Evolutionary conservation across 2,888 invertebrate genomes (phyloP), one percentile per base, ranked within the genome.

Genomic region (Prosopocoilus inquinatus): DNA sequence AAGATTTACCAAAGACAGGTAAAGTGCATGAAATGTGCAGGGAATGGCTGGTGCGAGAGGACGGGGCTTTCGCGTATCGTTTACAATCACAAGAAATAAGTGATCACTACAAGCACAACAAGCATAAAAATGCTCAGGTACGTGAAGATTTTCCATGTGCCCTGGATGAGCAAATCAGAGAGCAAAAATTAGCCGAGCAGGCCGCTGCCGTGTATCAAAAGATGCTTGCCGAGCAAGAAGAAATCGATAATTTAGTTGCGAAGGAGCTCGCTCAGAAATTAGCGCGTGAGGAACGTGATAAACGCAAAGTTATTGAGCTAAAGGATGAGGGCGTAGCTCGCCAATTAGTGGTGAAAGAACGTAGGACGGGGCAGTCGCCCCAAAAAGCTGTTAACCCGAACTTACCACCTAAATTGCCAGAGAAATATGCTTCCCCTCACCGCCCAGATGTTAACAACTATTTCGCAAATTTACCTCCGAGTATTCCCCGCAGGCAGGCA

Each of bases 41-140:
- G 66, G 89, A 91, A 76, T 92, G 91, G 90, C 79, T 89, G 65
- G 87, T 92, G 33, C 85, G 90, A 68, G 92, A 92, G 79, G 92
- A 92, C 76, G 87, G 89, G 61, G 91, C 90, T 12, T 75, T 91
- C 68, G 91, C 92, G 7, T 87, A 91, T 75, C 84, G 85, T 64
- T 80, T 92, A 33, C 92, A 92, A 75, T 87, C 87, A 68, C 85
- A 91, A 80, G 91, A 92, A 80, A 89, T 91, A 85, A 81, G 79
- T 28, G 85, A 88, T 67, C 91, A 91, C 75, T 87, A 89, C 69
- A 85, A 85, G 48, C 85, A 88, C 51, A 92, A 92, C 77, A 60
- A 56, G 39, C 48, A 57, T 32, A 55, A 53, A 45, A 58, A 58
- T 32, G 55, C 54, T 3, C 58, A 58, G 46, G 57, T 57, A 50